A percentile compares a stretch with the other conserved stretches of the same genome.
Conservation (phyloP, 2,113 vertebrate genomes). For the Smithornis capensis region DNA sequence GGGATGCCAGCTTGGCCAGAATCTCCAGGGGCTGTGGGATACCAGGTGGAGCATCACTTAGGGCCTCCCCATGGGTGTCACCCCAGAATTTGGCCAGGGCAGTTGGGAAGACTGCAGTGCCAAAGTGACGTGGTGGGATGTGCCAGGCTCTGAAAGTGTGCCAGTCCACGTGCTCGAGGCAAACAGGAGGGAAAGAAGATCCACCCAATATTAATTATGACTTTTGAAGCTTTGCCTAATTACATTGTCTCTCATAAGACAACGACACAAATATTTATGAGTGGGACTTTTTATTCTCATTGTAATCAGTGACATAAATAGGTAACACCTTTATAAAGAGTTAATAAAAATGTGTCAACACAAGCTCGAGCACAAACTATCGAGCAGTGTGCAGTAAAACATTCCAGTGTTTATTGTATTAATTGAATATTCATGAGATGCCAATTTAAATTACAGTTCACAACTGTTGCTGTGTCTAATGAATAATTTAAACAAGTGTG, state of each 20-base stretch:
- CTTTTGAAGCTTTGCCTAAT: conserved; percentile 65
- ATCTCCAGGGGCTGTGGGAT: accelerated
- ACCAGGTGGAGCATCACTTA: accelerated
- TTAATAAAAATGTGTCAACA: conserved; percentile 82
- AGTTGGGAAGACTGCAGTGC: background rate
- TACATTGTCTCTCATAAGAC: conserved; percentile 56
- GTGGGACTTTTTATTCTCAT: conserved; percentile 50
- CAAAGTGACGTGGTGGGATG: background rate
- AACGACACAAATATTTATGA: conserved; percentile 64
- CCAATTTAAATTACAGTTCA: conserved; percentile 85
- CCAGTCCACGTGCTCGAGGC: background rate
- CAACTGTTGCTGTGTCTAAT: conserved; percentile 81
- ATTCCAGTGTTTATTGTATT: conserved; percentile 77
- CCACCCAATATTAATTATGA: conserved; percentile 31
- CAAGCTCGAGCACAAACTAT: conserved; percentile 72
- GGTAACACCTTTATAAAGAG: conserved; percentile 72
- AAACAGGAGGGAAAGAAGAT: background rate
- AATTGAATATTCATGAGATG: conserved; percentile 84
- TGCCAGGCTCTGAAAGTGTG: background rate
- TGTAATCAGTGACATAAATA: conserved; percentile 66
- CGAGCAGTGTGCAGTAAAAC: conserved; percentile 73
- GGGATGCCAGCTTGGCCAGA: background rate
- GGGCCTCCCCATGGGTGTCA: background rate
- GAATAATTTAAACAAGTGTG: conserved; percentile 84
- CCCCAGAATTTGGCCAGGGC: background rate